Evolutionary conservation across 2,888 invertebrate species (phyloP), one percentile per base, ranked within the genome.

Genomic region (Aspidiotus destructor): DNA sequence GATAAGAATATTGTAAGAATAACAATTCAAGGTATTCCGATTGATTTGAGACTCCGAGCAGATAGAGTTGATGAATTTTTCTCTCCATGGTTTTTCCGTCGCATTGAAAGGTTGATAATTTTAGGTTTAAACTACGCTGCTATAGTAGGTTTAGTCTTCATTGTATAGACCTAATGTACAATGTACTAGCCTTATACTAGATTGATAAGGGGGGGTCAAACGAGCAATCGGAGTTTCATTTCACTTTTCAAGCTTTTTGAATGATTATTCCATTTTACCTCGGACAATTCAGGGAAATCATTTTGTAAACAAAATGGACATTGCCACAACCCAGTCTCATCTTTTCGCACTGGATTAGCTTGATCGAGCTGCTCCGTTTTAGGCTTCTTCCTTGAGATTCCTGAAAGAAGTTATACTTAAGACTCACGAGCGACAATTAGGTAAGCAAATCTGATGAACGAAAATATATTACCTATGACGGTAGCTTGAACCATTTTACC

Each of bases 301-400:
- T 93, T 93, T 77, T 94, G 93, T 73, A 90, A 82, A 80, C 98
- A 98, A 79, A 97, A 96, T 0, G 96, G 96, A 80, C 98, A 98
- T 77, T 95, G 92, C 97, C 97, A 98, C 54, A 95, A 80, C 0
- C 93, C 93, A 8, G 92, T 92, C 74, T 93, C 92, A 70, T 96
- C 95, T 75, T 95, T 92, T 73, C 94, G 84, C 57, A 94, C 91
- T 0, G 97, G 97, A 80, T 96, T 95, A 0, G 96, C 96, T 76
- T 93, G 89, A 76, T 97, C 96, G 69, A 97, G 77, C 80, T 96
- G 93, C 70, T 97, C 96, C 41, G 89, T 87, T 76, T 92, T 89
- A 0, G 96, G 95, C 75, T 92, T 92, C 71, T 88, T 85, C 73
- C 92, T 88, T 13, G 87, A 85, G 72, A 96, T 91, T 0, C 90